A percentile compares a stretch with the other conserved stretches of the same genome.
Evolutionary conservation across 2,888 invertebrate genomes (phyloP).

Genomic region (Gortyna flavago): DNA sequence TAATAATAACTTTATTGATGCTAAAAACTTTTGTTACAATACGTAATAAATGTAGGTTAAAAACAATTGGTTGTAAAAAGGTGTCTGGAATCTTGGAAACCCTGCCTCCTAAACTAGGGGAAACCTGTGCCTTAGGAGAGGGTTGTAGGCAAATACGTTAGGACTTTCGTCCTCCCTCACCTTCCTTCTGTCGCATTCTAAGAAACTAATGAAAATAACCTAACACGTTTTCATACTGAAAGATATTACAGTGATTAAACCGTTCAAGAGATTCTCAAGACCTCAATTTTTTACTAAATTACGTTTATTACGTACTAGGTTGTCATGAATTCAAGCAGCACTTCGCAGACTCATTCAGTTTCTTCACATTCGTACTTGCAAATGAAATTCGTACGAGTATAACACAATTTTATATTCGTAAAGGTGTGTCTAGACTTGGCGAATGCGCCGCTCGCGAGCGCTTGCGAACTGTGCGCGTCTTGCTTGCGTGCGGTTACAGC

Average conservation of each 20-base stretch:
- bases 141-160: neutral
- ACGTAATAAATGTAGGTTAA: no score
- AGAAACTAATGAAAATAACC: constrained; percentile 25
- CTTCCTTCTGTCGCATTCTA: neutral
- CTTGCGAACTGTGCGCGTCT: no score
- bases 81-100: no score
- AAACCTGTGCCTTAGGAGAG: no score
- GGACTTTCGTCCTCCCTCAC: no score
- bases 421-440: no score
- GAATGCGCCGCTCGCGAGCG: no score
- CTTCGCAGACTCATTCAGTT: constrained; percentile 48
- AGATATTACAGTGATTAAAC: constrained; percentile 20
- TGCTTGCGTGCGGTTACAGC: no score
- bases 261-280: constrained; percentile 23
- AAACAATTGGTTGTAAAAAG: no score
- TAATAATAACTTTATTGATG: no score
- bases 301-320: constrained; percentile 48
- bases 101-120: no score
- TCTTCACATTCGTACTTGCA: constrained; percentile 46
- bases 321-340: constrained; percentile 46
- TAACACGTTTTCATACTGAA: constrained; percentile 14
- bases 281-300: constrained; percentile 39
- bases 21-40: no score
- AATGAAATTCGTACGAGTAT: constrained; percentile 51
- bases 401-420: constrained; percentile 51